Conservation (phyloP, 2,888 invertebrate species). For the Latrodectus hesperus region DNA sequence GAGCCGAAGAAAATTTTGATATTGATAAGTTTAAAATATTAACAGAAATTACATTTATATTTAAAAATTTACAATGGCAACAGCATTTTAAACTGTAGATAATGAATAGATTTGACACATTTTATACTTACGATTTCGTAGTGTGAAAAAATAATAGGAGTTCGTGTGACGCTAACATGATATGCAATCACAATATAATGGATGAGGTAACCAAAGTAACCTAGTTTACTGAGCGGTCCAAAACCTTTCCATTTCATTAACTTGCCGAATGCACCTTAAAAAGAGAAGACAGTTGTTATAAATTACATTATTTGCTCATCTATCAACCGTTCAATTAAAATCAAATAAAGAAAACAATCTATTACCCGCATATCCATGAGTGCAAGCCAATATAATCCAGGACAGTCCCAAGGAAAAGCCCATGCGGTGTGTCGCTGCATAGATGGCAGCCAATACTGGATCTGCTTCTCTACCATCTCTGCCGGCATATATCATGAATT, state of each 20-base stretch:
- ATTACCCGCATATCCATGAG: constrained; percentile 63
- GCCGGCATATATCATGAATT: constrained; percentile 37
- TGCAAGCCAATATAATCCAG: constrained; percentile 63
- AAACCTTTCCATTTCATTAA: constrained; percentile 58
- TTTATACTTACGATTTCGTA: constrained; percentile 54
- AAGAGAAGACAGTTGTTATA: not conserved
- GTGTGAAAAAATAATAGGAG: constrained; percentile 37
- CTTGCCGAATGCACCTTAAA: constrained; percentile 37
- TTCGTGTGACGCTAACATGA: constrained; percentile 40
- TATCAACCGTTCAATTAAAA: not conserved
- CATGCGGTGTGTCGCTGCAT: constrained; percentile 62
- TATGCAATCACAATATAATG: constrained; percentile 56
- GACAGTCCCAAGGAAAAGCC: constrained; percentile 47
- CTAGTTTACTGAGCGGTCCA: constrained; percentile 45
- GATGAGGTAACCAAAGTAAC: constrained; percentile 63
- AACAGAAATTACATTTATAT: no score
- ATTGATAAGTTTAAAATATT: no score
- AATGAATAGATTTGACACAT: no score
- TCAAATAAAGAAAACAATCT: not conserved
- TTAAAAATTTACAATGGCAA: no score
- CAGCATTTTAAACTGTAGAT: no score
- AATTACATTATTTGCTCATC: not conserved
- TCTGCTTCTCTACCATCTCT: constrained; percentile 44
- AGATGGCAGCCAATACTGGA: constrained; percentile 44
- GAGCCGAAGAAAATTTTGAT: no score